These are phyloP conservation scores for Caenorhabditis sp. DNA, from an alignment of 2,888 invertebrate species.

Conservation along the genomic window DNA sequence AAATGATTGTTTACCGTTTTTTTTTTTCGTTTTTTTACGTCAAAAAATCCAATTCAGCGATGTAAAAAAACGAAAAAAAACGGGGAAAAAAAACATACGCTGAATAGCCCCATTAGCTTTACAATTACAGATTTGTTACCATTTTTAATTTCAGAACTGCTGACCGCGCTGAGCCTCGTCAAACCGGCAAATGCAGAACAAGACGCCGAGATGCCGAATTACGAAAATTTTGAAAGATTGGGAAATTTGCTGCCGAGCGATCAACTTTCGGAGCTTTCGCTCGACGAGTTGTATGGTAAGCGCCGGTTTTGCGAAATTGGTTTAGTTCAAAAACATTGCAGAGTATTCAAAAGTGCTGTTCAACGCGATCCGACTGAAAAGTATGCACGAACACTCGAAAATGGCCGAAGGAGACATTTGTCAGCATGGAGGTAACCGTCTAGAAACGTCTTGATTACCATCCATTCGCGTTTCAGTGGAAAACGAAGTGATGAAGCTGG, in stretches of 20 bases:
- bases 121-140: too few relatives aligned
- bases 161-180: constrained; percentile 6
- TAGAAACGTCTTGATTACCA: too few relatives aligned
- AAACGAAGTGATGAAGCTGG: too few relatives aligned
- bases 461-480: too few relatives aligned
- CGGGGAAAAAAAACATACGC: too few relatives aligned
- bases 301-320: background rate
- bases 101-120: background rate
- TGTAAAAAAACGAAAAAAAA: too few relatives aligned
- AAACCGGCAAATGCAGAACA: too few relatives aligned
- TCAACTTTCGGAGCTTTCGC: background rate
- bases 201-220: background rate
- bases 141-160: constrained; percentile 41
- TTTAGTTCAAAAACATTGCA: background rate
- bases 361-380: constrained; percentile 7
- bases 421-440: too few relatives aligned
- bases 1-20: too few relatives aligned
- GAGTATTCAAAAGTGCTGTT: constrained; percentile 34
- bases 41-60: background rate
- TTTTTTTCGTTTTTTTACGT: too few relatives aligned
- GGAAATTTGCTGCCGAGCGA: constrained; percentile 4
- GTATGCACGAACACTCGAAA: too few relatives aligned
- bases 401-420: too few relatives aligned
- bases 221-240: constrained; percentile 22
- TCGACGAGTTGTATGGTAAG: constrained; percentile 15